Conservation (phyloP, 1,140 invertebrate genomes). For the Ceratina japonica region DNA sequence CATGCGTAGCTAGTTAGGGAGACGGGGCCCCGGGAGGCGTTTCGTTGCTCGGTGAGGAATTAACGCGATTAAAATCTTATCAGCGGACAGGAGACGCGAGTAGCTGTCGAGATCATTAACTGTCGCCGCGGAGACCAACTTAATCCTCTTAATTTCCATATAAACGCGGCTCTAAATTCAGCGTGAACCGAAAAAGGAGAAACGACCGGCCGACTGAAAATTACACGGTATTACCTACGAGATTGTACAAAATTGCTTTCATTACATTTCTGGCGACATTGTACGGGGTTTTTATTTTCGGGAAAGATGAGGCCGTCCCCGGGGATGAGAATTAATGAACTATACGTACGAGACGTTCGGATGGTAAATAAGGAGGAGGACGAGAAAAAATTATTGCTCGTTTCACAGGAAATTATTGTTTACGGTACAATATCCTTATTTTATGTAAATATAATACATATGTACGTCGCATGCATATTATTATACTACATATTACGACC, state of each 20-base stretch:
- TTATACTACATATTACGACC: too few species aligned
- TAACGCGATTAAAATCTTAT: constrained; percentile 19
- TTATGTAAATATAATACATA: too few species aligned
- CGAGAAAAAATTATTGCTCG: background rate
- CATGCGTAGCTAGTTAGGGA: background rate
- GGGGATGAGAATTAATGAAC: background rate
- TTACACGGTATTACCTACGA: constrained; percentile 13
- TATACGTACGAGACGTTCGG: background rate
- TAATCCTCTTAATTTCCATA: constrained; percentile 22
- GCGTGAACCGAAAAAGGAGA: background rate
- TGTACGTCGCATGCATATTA: too few species aligned
- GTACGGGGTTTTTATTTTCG: constrained; percentile 12
- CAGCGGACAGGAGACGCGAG: background rate
- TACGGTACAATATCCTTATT: too few species aligned
- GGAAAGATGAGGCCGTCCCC: background rate
- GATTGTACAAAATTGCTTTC: constrained; percentile 16
- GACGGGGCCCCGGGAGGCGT: background rate
- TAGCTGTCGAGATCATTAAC: constrained; percentile 23
- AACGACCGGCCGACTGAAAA: constrained; percentile 3
- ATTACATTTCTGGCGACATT: constrained; percentile 18
- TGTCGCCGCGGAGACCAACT: background rate
- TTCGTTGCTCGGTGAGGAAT: background rate
- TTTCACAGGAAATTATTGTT: background rate
- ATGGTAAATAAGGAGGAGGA: background rate
- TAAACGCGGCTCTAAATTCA: constrained; percentile 11